Evolutionary conservation across 2,888 invertebrate species (phyloP).

Genomic region (Tineola bisselliella): DNA sequence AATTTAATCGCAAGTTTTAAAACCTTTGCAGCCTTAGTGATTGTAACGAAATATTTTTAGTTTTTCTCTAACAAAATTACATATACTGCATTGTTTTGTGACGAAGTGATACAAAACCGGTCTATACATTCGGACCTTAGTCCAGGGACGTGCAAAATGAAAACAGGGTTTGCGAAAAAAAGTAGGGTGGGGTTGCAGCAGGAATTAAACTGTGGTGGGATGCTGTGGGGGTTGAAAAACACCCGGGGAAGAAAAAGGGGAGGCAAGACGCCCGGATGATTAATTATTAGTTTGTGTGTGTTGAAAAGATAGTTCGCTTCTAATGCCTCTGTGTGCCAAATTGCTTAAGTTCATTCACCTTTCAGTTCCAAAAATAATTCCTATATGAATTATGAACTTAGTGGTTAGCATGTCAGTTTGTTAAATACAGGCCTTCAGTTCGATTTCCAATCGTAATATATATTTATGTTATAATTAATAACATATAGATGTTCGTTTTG

Average conservation of each 20-base stretch:
- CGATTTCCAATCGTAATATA: too few relatives aligned
- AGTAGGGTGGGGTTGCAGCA: slow-evolving; percentile 43
- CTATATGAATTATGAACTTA: too few relatives aligned
- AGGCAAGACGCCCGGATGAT: slow-evolving; percentile 58
- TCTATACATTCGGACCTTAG: slow-evolving; percentile 15
- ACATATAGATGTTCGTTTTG: too few relatives aligned
- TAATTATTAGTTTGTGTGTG: slow-evolving; percentile 68
- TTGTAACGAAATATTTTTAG: too few relatives aligned
- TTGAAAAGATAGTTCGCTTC: slow-evolving; percentile 39
- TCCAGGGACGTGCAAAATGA: slow-evolving; percentile 52
- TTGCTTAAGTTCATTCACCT: neutral
- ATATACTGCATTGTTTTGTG: too few relatives aligned
- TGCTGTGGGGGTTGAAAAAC: slow-evolving; percentile 22
- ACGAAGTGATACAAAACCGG: too few relatives aligned
- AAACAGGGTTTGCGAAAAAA: slow-evolving; percentile 52
- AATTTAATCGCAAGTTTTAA: too few relatives aligned
- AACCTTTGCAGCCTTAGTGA: too few relatives aligned
- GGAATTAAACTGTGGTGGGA: slow-evolving; percentile 55
- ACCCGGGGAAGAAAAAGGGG: slow-evolving; percentile 22
- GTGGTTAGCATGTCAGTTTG: too few relatives aligned
- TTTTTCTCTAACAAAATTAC: too few relatives aligned
- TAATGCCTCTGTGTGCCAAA: slow-evolving; percentile 10
- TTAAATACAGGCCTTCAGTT: too few relatives aligned
- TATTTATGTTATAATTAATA: too few relatives aligned
- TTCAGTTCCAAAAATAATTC: neutral